A percentile compares a stretch with the other conserved stretches of the same genome.
Evolutionary conservation across 2,888 invertebrate genomes (phyloP).

Genomic region (Hydriomena furcata): DNA sequence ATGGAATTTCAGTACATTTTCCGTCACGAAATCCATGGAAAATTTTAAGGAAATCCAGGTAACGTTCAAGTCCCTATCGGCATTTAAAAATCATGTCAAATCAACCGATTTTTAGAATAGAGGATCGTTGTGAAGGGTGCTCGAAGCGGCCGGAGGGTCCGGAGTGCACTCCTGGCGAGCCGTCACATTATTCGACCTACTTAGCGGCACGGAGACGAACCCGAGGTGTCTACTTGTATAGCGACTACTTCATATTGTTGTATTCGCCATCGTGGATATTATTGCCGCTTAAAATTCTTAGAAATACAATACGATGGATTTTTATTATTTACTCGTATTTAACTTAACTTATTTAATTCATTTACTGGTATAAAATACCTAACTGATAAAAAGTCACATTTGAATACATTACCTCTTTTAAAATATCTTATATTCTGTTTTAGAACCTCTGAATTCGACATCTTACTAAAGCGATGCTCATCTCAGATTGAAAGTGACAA

Average conservation of each 20-base stretch:
- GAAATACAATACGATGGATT: conserved; percentile 8
- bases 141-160: conserved; percentile 59
- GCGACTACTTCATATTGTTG: conserved; percentile 58
- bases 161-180: conserved; percentile 68
- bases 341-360: too few relatives aligned
- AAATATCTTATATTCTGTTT: too few relatives aligned
- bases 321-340: too few relatives aligned
- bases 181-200: conserved; percentile 82
- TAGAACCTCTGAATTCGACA: too few relatives aligned
- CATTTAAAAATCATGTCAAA: conserved; percentile 82
- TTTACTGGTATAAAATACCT: too few relatives aligned
- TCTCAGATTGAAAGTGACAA: neutral
- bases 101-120: conserved; percentile 77
- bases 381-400: too few relatives aligned
- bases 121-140: conserved; percentile 62
- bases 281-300: conserved; percentile 19
- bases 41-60: conserved; percentile 27
- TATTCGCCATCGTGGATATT: conserved; percentile 39
- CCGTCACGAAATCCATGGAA: conserved; percentile 36
- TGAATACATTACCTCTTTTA: too few relatives aligned
- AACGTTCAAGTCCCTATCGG: conserved; percentile 56
- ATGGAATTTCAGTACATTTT: conserved; percentile 32
- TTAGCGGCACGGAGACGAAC: conserved; percentile 63
- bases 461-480: too few relatives aligned
- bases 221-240: conserved; percentile 69